A percentile compares a stretch with the other conserved stretches of the same genome.
phyloP scores from a whole-genome alignment of 2,113 vertebrate species.

The Hemicordylus capensis region DNA sequence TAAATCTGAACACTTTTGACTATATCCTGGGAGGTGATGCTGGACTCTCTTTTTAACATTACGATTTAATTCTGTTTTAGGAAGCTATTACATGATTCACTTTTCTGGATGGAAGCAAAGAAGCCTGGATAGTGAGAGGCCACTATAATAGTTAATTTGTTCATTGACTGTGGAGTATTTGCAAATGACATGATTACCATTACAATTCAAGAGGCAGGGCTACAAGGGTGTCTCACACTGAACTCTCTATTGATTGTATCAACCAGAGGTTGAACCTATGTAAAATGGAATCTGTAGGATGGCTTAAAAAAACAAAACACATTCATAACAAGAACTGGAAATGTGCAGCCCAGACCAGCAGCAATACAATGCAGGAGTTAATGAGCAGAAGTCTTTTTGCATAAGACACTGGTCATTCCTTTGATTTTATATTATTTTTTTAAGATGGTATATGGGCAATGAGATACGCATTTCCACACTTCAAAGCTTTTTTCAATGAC shows the following conservation, averaged over 20 bases:
- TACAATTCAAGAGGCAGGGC: background rate
- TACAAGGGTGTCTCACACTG: background rate
- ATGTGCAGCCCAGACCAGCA: background rate
- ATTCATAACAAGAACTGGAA: background rate
- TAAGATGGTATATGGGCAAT: too few species aligned
- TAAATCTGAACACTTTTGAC: background rate
- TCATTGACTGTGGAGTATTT: constrained; percentile 6
- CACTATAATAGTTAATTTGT: constrained; percentile 3
- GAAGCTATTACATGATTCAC: background rate
- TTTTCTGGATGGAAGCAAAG: background rate
- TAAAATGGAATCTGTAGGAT: background rate
- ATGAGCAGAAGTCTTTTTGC: background rate
- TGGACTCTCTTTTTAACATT: background rate
- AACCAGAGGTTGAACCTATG: background rate
- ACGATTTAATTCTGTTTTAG: background rate
- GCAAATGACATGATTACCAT: background rate
- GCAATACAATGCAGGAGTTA: background rate
- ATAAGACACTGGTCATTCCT: too few species aligned
- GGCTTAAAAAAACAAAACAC: background rate
- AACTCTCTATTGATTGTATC: background rate
- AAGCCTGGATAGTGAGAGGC: background rate
- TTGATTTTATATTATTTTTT: background rate
- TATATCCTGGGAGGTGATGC: background rate
- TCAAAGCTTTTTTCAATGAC: too few species aligned
- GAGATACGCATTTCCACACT: too few species aligned